Percentiles rank a stretch among this genome's conserved stretches.
These are phyloP conservation scores for Fistularia commersonii DNA, from an alignment of 2,797 vertebrate genomes.

Conservation along the genomic window DNA sequence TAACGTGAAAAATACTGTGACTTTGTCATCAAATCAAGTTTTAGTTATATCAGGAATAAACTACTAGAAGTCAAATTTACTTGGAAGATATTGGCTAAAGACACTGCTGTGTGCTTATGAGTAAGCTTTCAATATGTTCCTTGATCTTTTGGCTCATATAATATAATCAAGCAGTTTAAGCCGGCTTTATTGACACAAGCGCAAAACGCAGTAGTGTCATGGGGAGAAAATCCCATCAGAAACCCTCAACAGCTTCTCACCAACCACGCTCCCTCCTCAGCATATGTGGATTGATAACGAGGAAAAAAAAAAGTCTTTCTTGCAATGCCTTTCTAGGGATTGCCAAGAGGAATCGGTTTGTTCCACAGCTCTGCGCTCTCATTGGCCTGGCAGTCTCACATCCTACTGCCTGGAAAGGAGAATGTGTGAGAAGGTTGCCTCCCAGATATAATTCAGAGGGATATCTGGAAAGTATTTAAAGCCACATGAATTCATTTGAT, in stretches of 20 bases:
- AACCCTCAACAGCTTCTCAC: conserved; percentile 7
- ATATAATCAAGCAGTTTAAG: conserved; percentile 78
- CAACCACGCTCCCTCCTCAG: conserved; percentile 24
- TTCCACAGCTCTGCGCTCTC: conserved; percentile 39
- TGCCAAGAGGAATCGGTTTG: conserved; percentile 56
- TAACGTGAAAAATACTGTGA: too few relatives aligned
- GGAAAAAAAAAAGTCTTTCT: conserved; percentile 16
- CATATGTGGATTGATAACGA: conserved; percentile 51
- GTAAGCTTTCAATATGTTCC: conserved; percentile 61
- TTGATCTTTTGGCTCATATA: conserved; percentile 73
- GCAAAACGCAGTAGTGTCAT: conserved; percentile 40
- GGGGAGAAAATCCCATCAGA: conserved; percentile 41
- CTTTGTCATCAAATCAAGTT: too few relatives aligned
- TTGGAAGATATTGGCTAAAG: conserved; percentile 31
- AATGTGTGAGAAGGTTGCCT: conserved; percentile 27
- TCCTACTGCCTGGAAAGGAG: conserved; percentile 27
- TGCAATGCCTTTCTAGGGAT: conserved; percentile 27
- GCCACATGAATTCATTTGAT: conserved; percentile 53
- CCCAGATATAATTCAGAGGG: conserved; percentile 37
- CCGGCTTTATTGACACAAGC: conserved; percentile 66
- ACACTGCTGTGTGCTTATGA: conserved; percentile 32
- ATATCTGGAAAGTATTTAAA: conserved; percentile 40
- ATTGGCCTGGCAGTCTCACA: conserved; percentile 33
- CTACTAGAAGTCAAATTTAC: not conserved
- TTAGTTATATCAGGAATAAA: too few relatives aligned